Percentiles rank a stretch among this genome's conserved stretches.
Conservation (phyloP, 35 echinoderm and acorn worm species). For the Eucidaris tribuloides region DNA sequence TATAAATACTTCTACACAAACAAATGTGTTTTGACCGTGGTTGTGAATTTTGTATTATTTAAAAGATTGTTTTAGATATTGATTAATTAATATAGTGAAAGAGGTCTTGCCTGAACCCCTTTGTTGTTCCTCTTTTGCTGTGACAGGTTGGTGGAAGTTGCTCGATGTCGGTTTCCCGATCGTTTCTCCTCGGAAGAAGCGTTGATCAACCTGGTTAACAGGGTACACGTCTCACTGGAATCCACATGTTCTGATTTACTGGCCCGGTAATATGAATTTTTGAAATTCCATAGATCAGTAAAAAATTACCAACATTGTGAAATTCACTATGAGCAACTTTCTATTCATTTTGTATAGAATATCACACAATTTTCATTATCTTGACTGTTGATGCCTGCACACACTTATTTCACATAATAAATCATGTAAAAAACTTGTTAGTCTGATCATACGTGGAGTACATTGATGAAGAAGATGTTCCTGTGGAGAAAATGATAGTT, state of each 20-base stretch:
- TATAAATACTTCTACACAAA: no score
- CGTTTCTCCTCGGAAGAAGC: constrained; percentile 59
- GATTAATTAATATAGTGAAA: no score
- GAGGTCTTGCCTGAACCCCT: no score
- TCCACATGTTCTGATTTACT: constrained; percentile 74
- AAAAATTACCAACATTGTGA: neutral
- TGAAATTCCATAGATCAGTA: neutral
- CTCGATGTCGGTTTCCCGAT: constrained; percentile 66
- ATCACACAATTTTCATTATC: neutral
- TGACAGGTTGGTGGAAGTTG: constrained; percentile 88
- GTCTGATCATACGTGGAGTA: no score
- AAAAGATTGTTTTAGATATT: no score
- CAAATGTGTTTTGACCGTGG: no score
- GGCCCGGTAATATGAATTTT: constrained; percentile 32
- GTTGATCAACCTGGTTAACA: constrained; percentile 56
- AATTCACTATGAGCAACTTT: neutral
- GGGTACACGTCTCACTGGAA: constrained; percentile 77
- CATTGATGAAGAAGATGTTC: no score
- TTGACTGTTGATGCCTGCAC: neutral
- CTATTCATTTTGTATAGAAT: neutral
- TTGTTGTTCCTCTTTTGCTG: neutral
- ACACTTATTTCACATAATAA: neutral
- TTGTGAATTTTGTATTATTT: no score
- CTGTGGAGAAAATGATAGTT: no score
- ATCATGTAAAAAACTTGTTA: neutral